Evolutionary conservation across 92 coral and sea anemone genomes (phyloP).

Genomic region (Umimayanthus kanabou): DNA sequence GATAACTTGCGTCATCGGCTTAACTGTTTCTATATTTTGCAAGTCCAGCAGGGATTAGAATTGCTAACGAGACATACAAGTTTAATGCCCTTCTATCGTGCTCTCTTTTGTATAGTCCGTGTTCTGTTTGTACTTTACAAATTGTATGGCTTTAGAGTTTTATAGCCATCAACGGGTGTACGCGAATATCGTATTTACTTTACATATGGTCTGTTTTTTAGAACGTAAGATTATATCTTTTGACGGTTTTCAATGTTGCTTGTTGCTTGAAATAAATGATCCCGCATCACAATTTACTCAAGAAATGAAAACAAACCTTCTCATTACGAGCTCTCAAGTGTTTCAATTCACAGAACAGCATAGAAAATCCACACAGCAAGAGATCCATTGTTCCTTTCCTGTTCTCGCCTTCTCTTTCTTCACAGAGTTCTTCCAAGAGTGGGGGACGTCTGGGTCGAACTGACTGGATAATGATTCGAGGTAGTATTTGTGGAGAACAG

Average conservation of each 20-base stretch:
- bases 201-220: constrained; percentile 6
- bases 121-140: background rate
- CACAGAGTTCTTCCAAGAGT: no score
- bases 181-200: background rate
- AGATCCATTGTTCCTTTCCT: background rate
- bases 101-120: background rate
- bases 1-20: background rate
- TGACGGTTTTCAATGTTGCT: background rate
- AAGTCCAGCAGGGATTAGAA: no score
- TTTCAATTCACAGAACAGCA: background rate
- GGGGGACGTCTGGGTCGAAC: no score
- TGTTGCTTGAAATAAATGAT: background rate
- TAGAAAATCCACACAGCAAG: background rate
- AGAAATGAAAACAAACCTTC: background rate
- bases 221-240: constrained; percentile 27
- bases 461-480: no score
- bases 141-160: background rate
- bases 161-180: background rate
- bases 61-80: constrained; percentile 4
- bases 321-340: background rate
- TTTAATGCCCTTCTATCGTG: background rate
- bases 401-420: constrained; percentile 3
- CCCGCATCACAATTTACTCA: background rate
- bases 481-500: no score
- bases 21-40: background rate